These are phyloP conservation scores for Acanthococcus lagerstroemiae DNA, from an alignment of 2,888 invertebrate species.

Conservation along the genomic window DNA sequence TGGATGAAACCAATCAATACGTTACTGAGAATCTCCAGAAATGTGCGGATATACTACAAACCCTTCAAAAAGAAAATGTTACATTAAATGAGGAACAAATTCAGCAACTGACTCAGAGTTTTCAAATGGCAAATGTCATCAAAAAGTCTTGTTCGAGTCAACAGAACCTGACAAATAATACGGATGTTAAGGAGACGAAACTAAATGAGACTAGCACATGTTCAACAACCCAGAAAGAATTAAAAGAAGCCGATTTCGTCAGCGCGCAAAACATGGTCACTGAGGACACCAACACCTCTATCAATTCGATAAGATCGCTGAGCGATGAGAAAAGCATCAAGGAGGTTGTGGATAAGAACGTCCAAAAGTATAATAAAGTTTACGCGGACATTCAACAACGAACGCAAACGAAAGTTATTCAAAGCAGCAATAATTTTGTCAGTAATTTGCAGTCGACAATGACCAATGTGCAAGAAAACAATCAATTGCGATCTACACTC, in stretches of 20 bases:
- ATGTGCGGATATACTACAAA: slow-evolving; percentile 33
- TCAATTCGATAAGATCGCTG: not conserved
- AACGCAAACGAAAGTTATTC: not conserved
- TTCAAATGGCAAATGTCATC: not conserved
- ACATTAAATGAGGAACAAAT: not conserved
- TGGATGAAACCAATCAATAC: not conserved
- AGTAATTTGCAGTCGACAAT: not conserved
- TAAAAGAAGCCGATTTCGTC: too few relatives aligned
- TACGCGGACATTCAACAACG: not conserved
- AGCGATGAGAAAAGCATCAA: not conserved
- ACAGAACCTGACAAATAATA: too few relatives aligned
- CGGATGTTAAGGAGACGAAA: not conserved
- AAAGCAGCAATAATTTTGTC: not conserved
- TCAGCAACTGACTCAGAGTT: not conserved
- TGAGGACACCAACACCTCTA: not conserved
- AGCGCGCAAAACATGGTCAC: not conserved
- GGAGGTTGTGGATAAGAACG: not conserved
- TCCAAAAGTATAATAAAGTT: not conserved
- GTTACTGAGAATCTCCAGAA: not conserved
- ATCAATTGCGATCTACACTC: not conserved
- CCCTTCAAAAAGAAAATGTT: not conserved
- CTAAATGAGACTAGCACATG: too few relatives aligned
- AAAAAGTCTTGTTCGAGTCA: too few relatives aligned
- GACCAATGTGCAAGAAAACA: not conserved
- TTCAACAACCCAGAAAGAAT: not conserved